Evolutionary conservation across 2,888 invertebrate genomes (phyloP).

Genomic region (Carterocephalus palaemon): DNA sequence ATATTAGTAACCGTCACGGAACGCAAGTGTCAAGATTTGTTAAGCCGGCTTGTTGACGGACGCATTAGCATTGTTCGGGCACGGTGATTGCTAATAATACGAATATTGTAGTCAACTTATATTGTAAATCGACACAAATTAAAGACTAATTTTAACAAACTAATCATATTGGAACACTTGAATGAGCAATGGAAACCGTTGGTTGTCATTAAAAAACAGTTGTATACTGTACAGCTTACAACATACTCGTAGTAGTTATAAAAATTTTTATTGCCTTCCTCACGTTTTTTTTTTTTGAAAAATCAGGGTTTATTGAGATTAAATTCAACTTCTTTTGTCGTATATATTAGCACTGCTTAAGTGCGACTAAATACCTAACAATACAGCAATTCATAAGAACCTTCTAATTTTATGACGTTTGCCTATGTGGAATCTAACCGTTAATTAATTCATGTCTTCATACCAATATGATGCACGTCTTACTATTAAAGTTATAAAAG

Average conservation of each 20-base stretch:
- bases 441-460: slow-evolving; percentile 35
- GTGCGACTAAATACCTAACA: slow-evolving; percentile 19
- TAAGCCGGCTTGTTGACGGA: slow-evolving; percentile 48
- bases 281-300: too few species aligned
- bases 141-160: slow-evolving; percentile 36
- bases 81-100: slow-evolving; percentile 67
- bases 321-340: slow-evolving; percentile 1
- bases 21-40: slow-evolving; percentile 63
- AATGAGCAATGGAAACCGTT: slow-evolving; percentile 18
- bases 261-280: slow-evolving; percentile 1
- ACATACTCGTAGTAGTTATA: neutral
- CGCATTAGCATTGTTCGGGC: slow-evolving; percentile 49
- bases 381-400: slow-evolving; percentile 24
- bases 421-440: slow-evolving; percentile 29
- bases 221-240: slow-evolving; percentile 1
- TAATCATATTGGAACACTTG: slow-evolving; percentile 24
- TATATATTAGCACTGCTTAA: slow-evolving; percentile 22
- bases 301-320: too few species aligned
- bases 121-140: slow-evolving; percentile 40
- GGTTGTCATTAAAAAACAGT: slow-evolving; percentile 5
- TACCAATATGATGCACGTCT: slow-evolving; percentile 24
- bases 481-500: slow-evolving; percentile 18
- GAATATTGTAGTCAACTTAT: slow-evolving; percentile 50
- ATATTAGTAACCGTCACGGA: slow-evolving; percentile 45
- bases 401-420: slow-evolving; percentile 29